Evolutionary conservation across 2,797 vertebrate genomes (phyloP).

Genomic region (Enteromius mattozi): DNA sequence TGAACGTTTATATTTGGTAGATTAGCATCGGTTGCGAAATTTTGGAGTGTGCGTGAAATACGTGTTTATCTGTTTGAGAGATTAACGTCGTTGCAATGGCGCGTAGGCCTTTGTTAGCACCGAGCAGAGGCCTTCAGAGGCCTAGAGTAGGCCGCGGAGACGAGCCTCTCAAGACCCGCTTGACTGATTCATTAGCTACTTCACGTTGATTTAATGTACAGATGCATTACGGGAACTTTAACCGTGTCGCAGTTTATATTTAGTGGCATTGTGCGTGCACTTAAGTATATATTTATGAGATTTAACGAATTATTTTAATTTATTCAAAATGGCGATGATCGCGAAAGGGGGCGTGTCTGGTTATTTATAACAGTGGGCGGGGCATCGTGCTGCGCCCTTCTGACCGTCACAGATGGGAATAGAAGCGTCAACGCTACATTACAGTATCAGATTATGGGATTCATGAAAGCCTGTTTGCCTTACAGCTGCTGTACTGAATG

Average conservation of each 20-base stretch:
- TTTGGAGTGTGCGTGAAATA: not conserved
- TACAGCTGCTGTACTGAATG: not conserved
- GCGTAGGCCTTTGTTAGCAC: constrained; percentile 55
- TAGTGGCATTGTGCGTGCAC: not conserved
- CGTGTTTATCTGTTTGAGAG: constrained; percentile 3
- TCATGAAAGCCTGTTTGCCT: not conserved
- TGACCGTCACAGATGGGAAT: not conserved
- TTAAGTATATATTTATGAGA: constrained; percentile 31
- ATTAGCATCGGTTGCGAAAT: not conserved
- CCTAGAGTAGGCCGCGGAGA: constrained; percentile 51
- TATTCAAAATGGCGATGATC: constrained; percentile 56
- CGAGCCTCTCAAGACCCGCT: not conserved
- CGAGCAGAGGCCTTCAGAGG: constrained; percentile 56
- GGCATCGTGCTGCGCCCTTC: not conserved
- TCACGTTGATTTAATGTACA: not conserved
- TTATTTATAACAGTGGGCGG: constrained; percentile 27
- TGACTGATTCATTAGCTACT: not conserved
- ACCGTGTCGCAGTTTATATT: not conserved
- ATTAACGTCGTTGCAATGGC: constrained; percentile 19
- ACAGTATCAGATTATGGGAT: constrained; percentile 7
- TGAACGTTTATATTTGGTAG: not conserved
- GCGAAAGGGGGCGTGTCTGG: not conserved
- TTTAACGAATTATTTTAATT: constrained; percentile 41
- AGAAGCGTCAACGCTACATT: not conserved
- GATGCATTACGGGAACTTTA: not conserved